Base-by-base conservation (phyloP, 1,140 invertebrate genomes). In the Bilobella aurantiaca region DNA sequence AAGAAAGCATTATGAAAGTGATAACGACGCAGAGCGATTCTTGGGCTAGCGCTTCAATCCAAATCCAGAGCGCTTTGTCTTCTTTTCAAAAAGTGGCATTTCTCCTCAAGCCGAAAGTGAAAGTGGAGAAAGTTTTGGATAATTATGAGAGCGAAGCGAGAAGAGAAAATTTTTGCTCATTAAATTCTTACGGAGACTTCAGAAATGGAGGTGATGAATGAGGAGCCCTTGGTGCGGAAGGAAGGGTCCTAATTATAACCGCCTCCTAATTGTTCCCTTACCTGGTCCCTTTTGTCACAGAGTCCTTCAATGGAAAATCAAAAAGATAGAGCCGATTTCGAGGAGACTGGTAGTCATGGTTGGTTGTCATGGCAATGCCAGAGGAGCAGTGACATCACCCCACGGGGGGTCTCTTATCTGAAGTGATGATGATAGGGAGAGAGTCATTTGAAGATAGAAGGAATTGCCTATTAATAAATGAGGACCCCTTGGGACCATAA, bases 391-490 rank as follows among this genome's bases (percentile, higher is more conserved):
- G n/a, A n/a, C n/a, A n/a, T n/a, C n/a, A n/a, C n/a, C n/a, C n/a
- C n/a, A n/a, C n/a, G n/a, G n/a, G n/a, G n/a, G n/a, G n/a, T n/a
- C n/a, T n/a, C n/a, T n/a, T n/a, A n/a, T n/a, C n/a, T n/a, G 57
- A 66, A 46, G 60, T 63, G 57, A 46, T 63, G 63, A 71, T 63
- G 57, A 69, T 67, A 63, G 66, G 62, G 62, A 65, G 59, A 53
- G 58, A 64, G n/a, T n/a, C n/a, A 34, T 28, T 60, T 64, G 56
- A 23, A 66, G 64, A 53, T 63, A 64, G 67, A 71, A 64, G 66
- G 69, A 65, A 73, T 69, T 66, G 71, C 66, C 71, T 73, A 73
- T 73, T 73, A 73, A 73, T 73, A 73, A 73, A 73, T 73, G 71
- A 73, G 62, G 60, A 34, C 70, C 71, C 71, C 71, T 29, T 23